Base-by-base conservation (phyloP, 2,797 vertebrate genomes). In the Tenualosa ilisha region DNA sequence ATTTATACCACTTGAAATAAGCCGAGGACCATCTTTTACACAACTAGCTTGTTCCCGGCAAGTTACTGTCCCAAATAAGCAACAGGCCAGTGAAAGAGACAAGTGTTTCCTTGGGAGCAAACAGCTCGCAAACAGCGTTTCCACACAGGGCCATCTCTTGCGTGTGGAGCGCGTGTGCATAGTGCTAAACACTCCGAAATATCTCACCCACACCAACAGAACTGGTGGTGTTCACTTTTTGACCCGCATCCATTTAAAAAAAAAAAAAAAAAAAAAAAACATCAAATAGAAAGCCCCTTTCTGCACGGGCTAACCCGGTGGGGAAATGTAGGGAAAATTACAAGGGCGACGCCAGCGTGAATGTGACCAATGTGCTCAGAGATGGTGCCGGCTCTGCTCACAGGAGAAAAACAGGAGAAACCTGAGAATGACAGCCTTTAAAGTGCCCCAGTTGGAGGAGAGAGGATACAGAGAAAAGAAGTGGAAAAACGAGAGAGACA, bases 361-460 rank as follows among this genome's bases (percentile, higher is more conserved):
- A 89, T 89, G 86, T 3, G 89, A 88, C 86, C 86, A 54, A 84
- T 61, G 87, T 24, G 65, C 85, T 90, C 88, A 82, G 87, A 81
- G 85, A 88, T 90, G 89, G 89, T 83, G 90, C 86, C n/a, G 83
- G 85, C 84, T 82, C 87, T 90, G 87, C 20, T 82, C 40, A 7
- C 17, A 46, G 72, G 72, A 40, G 72, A 46, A 79, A 40, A 20
- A 26, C 88, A 84, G 43, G 83, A 65, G 90, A 91, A 91, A 93
- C 90, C 85, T 88, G 89, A 92, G 91, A 72, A 12, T 11, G 83
- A 88, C 88, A 72, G 86, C 82, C 85, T 91, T 91, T 87, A 86
- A 81, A 86, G 87, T 6, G 72, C 85, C 72, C 40, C 40, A 81
- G 65, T 26, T 61, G 81, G 81, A 79, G 17, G 72, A 46, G 17